Evolutionary conservation across 2,113 vertebrate species (phyloP), one percentile per base, ranked within the genome.

Genomic region (Naja naja): DNA sequence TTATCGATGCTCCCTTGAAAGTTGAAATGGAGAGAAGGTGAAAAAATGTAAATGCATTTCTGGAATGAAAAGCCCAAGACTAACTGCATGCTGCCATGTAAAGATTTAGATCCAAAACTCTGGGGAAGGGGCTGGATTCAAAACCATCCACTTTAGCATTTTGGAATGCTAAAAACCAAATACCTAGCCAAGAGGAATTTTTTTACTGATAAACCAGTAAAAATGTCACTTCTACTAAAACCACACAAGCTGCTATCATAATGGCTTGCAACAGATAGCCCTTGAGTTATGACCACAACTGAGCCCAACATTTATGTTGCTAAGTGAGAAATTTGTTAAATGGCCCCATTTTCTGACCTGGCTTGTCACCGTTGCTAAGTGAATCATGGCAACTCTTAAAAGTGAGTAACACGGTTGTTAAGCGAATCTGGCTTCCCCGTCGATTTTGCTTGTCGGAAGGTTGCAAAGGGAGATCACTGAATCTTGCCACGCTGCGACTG

Each of bases 401-500:
- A 69, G 30, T 16, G 16, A n/a, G 12, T 69, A 14, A n/a, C 30
- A 14, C 12, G 12, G 4, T n/a, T n/a, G 5, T 69, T 69, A 69
- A 69, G 12, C 12, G 4, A 69, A n/a, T 16, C 60, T 16, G 12
- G 60, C 60, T 69, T 69, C 60, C 60, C 11, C 4, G 1, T 64
- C 12, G 60, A 12, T 4, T 64, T n/a, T 14, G 60, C 27, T 64
- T 64, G 60, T n/a, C 11, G 14, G 60, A 64, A 64, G 27, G 30
- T 16, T 0, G 9, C 12, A n/a, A 69, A 69, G 5, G 60, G 5
- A 30, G 60, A 69, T n/a, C 11, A 25, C 56, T 58, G 56, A 58
- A 25, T 25, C 56, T 58, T 58, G 22, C 0, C 0, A 58, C 56
- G 1, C 12, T 5, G 30, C 3, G 0, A 30, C 0, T 30, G 3